Evolutionary conservation across 1,140 invertebrate species (phyloP).

Genomic region (Gerris buenoi): DNA sequence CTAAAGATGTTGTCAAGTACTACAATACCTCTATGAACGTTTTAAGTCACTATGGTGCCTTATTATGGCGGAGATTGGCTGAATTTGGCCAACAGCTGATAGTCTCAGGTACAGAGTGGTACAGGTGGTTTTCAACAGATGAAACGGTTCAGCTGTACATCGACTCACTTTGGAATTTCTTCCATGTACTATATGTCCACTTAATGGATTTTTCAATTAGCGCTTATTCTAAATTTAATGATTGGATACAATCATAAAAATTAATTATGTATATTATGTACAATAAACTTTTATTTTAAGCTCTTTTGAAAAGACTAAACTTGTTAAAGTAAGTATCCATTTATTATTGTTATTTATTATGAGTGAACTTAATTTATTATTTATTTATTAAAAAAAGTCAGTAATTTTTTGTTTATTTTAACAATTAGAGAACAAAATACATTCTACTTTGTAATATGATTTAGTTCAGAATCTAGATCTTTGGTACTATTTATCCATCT

Average conservation of each 20-base stretch:
- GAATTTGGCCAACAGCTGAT: neutral
- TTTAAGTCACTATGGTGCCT: neutral
- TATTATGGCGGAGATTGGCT: neutral
- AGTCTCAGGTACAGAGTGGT: neutral
- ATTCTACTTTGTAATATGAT: no score
- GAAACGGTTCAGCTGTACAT: neutral
- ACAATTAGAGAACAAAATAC: no score
- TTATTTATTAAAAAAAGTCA: no score
- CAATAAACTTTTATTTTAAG: no score
- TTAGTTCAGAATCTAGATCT: no score
- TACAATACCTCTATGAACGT: neutral
- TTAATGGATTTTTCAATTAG: neutral
- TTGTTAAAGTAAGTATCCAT: no score
- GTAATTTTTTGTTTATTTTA: no score
- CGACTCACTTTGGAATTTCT: neutral
- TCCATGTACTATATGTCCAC: neutral
- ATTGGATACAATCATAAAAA: neutral
- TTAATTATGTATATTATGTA: no score
- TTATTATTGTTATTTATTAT: no score
- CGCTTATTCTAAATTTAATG: neutral
- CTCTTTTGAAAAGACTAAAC: no score
- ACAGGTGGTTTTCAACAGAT: neutral
- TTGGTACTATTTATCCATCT: no score
- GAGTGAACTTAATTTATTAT: no score
- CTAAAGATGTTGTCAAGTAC: neutral